These are phyloP conservation scores for Sphyrna mokarran DNA, from an alignment of 2,113 vertebrate genomes.

Conservation along the genomic window DNA sequence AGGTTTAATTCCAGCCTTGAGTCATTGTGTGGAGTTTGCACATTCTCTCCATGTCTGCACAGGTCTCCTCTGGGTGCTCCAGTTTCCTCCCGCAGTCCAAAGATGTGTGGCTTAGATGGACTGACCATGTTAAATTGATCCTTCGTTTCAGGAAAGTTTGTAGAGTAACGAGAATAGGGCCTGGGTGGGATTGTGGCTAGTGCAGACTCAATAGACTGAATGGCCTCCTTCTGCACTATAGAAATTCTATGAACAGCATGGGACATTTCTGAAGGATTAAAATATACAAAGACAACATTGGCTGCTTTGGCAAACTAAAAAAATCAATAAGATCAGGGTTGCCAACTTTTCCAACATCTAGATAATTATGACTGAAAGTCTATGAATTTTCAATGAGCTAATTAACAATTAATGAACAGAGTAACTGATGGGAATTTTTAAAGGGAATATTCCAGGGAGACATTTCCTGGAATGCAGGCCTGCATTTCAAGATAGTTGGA, in stretches of 20 bases:
- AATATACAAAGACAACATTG: not conserved
- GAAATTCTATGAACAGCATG: not conserved
- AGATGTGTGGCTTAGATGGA: no score
- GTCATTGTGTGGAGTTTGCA: no score
- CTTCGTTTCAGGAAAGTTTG: no score
- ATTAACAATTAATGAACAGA: not conserved
- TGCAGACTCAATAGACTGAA: no score
- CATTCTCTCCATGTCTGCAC: no score
- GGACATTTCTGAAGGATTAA: not conserved
- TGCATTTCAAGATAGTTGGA: not conserved
- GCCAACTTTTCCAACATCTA: not conserved
- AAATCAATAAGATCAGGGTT: not conserved
- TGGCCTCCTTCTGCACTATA: no score
- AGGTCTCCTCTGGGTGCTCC: no score
- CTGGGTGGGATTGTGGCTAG: no score
- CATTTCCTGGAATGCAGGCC: not conserved
- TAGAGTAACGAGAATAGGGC: no score
- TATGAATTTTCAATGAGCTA: not conserved
- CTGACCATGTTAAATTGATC: no score
- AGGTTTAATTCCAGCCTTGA: no score
- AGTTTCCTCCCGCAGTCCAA: no score
- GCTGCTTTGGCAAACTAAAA: not conserved
- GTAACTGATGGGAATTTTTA: not conserved
- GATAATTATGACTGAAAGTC: not conserved
- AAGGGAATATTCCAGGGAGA: not conserved